Conservation (phyloP, 2,797 vertebrate genomes). For the Liparis tanakae region DNA sequence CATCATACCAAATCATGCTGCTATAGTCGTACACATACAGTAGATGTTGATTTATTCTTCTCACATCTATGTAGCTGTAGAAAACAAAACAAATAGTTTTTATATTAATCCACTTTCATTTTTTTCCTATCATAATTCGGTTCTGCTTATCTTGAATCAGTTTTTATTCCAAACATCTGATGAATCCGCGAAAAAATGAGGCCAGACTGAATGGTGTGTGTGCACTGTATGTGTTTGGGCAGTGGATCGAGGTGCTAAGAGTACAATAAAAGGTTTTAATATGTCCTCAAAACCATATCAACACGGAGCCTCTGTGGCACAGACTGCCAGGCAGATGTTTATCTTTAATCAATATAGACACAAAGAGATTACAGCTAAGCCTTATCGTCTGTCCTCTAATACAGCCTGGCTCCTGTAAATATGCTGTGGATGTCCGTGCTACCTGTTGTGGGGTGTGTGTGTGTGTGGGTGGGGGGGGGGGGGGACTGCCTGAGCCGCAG, state of each 20-base stretch:
- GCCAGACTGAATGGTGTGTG: slow-evolving; percentile 22
- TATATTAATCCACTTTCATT: neutral
- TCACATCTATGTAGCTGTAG: neutral
- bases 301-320: neutral
- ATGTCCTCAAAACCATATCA: slow-evolving; percentile 53
- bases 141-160: neutral
- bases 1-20: neutral
- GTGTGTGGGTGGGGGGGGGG: too few relatives aligned
- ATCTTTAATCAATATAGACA: slow-evolving; percentile 64
- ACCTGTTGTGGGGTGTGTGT: slow-evolving; percentile 49
- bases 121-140: neutral
- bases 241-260: slow-evolving; percentile 14
- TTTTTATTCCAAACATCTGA: neutral
- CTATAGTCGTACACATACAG: neutral
- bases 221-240: neutral
- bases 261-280: slow-evolving; percentile 53
- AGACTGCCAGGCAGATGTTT: slow-evolving; percentile 53
- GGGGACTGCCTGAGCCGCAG: slow-evolving; percentile 29
- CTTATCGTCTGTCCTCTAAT: slow-evolving; percentile 60
- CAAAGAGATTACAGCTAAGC: slow-evolving; percentile 56
- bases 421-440: slow-evolving; percentile 28
- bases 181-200: slow-evolving; percentile 26
- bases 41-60: neutral
- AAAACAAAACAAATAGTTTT: neutral
- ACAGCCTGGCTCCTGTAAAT: slow-evolving; percentile 37